Percentiles rank a stretch among this genome's conserved stretches.
Evolutionary conservation across 2,113 vertebrate genomes (phyloP).

Genomic region (Cheirogaleus medius): DNA sequence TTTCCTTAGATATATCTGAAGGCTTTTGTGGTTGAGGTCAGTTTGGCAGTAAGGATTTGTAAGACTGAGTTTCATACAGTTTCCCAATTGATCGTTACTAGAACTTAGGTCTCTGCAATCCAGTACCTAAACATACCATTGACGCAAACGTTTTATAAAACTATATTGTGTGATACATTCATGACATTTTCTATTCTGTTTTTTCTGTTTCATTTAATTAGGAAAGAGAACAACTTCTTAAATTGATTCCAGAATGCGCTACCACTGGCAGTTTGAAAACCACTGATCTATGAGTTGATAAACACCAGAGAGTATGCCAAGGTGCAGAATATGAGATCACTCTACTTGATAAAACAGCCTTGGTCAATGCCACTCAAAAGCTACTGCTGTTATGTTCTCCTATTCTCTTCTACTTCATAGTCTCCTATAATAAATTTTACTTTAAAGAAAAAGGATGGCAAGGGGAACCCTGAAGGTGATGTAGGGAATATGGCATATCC

Average conservation of each 20-base stretch:
- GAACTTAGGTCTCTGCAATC: background rate
- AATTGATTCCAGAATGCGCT: background rate
- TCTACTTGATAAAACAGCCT: background rate
- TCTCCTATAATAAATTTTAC: background rate
- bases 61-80: background rate
- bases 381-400: background rate
- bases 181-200: background rate
- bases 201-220: background rate
- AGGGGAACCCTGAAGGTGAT: background rate
- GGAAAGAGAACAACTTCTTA: background rate
- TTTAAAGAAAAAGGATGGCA: background rate
- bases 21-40: background rate
- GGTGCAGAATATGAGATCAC: background rate
- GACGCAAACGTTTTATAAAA: background rate
- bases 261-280: constrained; percentile 14
- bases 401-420: background rate
- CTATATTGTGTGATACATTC: background rate
- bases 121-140: background rate
- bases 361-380: background rate
- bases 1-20: background rate
- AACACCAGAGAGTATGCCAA: background rate
- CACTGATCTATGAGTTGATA: background rate
- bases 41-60: background rate
- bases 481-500: background rate
- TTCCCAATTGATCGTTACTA: background rate